Base-by-base conservation (phyloP, 1,140 invertebrate species). In the Adoxophyes honmai region DNA sequence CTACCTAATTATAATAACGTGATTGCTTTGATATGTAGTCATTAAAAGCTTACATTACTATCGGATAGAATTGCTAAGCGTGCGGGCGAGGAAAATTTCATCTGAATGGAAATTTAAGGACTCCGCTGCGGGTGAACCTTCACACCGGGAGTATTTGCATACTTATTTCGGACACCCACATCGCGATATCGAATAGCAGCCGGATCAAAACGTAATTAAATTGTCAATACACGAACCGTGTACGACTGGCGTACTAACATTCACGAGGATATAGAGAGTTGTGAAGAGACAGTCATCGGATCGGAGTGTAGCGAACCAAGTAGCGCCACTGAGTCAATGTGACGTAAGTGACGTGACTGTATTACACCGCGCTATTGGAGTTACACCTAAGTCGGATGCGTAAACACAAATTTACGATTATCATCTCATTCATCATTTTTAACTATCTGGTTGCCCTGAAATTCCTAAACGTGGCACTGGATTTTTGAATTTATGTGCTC, bases 191-290 rank as follows among this genome's bases (percentile, higher is more conserved):
- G 67, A 72, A 65, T 64, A 60, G 67, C 62, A 77, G 75, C 80
- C 80, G 82, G 82, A 88, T 88, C 81, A 81, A 75, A 76, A 64
- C 71, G 80, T 86, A 86, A 88, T 88, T 88, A 88, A 88, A 88
- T 74, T 76, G 77, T 81, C 85, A 88, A 86, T 85, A 86, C 85
- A 88, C 85, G 85, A 75, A 85, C 81, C 54, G 60, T 77, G 68
- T 79, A 78, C 80, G 80, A 75, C 78, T 70, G 70, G 78, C 74
- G 66, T 79, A 81, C 73, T 64, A 81, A 84, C 81, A 74, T 52
- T 59, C 15, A 51, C 75, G 52, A 7, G 10, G 77, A 77, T 72
- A 5, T 75, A 71, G n/a, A 75, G 34, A 55, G 52, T 36, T 58
- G 64, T 11, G 67, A 68, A 56, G 52, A 10, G 64, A 37, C 60